phyloP scores from a whole-genome alignment of 2,113 vertebrate genomes.

The Scortum barcoo region DNA sequence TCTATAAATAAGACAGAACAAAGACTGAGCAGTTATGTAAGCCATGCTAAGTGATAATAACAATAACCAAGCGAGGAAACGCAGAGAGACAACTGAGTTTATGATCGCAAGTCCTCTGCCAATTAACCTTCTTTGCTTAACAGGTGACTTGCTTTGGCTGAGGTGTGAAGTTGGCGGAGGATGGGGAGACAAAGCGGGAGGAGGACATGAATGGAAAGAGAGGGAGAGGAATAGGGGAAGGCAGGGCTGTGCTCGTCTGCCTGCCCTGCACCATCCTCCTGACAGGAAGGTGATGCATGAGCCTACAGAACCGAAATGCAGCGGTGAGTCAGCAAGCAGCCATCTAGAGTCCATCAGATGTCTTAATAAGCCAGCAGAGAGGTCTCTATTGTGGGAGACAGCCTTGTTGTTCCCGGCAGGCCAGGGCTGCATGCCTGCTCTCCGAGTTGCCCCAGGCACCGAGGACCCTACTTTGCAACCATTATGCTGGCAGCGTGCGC shows the following conservation, averaged over 20 bases:
- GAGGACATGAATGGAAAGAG: slow-evolving; percentile 9
- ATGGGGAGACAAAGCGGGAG: not conserved
- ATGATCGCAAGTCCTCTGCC: slow-evolving; percentile 7
- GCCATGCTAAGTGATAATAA: slow-evolving; percentile 41
- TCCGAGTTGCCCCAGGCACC: slow-evolving; percentile 55
- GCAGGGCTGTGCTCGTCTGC: slow-evolving; percentile 51
- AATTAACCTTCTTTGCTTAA: slow-evolving; percentile 15
- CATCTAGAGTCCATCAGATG: slow-evolving; percentile 71
- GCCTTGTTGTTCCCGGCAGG: slow-evolving; percentile 47
- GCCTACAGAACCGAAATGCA: slow-evolving; percentile 64
- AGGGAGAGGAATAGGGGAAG: slow-evolving; percentile 10
- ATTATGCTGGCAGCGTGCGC: slow-evolving; percentile 75
- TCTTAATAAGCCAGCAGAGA: slow-evolving; percentile 65
- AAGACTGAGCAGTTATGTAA: slow-evolving; percentile 55
- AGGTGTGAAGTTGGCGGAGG: not conserved
- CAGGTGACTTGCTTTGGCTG: not conserved
- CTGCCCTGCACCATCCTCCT: slow-evolving; percentile 67
- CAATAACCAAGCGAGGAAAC: slow-evolving; percentile 14
- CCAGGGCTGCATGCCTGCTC: slow-evolving; percentile 29
- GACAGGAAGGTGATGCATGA: slow-evolving; percentile 76
- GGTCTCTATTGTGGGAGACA: slow-evolving; percentile 46
- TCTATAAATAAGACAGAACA: slow-evolving; percentile 63
- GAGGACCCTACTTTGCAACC: slow-evolving; percentile 76
- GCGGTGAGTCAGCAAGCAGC: slow-evolving; percentile 79
- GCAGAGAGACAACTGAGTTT: not conserved